Conservation (phyloP, 2,888 invertebrate genomes). For the Dastarcus helophoroides region DNA sequence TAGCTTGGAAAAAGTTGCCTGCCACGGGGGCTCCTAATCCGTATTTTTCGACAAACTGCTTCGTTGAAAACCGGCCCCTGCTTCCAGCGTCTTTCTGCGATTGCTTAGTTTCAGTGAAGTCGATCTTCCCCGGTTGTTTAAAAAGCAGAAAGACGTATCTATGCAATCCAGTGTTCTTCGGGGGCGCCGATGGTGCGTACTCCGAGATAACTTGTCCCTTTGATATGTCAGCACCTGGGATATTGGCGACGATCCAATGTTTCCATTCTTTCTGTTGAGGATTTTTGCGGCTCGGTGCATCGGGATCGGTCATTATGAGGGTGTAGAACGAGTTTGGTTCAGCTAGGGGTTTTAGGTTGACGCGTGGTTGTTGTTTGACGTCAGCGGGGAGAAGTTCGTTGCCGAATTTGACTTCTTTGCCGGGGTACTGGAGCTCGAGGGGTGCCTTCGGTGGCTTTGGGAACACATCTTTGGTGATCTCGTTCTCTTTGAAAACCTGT, state of each 20-base stretch:
- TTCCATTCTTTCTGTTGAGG: conserved; percentile 65
- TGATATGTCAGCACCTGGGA: conserved; percentile 47
- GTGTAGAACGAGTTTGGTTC: conserved; percentile 24
- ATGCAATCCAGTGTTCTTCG: conserved; percentile 56
- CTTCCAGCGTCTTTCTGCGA: conserved; percentile 50
- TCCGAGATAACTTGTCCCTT: conserved; percentile 54
- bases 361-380: conserved; percentile 46
- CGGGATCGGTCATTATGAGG: conserved; percentile 54
- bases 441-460: neutral
- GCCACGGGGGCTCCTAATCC: conserved; percentile 48
- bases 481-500: conserved; percentile 17
- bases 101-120: conserved; percentile 39
- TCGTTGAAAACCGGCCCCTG: conserved; percentile 44
- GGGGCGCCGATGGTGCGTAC: conserved; percentile 55
- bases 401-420: conserved; percentile 46
- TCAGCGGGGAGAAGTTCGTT: conserved; percentile 61
- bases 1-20: conserved; percentile 50
- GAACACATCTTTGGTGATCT: conserved; percentile 13
- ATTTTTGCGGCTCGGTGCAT: conserved; percentile 59
- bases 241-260: conserved; percentile 69
- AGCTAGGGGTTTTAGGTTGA: conserved; percentile 32
- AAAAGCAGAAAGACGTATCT: conserved; percentile 58
- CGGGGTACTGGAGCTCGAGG: conserved; percentile 14
- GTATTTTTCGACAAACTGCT: conserved; percentile 44
- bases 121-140: conserved; percentile 47